Conservation (phyloP, 2,888 invertebrate species). For the Thecocarcelia acutangulata region DNA sequence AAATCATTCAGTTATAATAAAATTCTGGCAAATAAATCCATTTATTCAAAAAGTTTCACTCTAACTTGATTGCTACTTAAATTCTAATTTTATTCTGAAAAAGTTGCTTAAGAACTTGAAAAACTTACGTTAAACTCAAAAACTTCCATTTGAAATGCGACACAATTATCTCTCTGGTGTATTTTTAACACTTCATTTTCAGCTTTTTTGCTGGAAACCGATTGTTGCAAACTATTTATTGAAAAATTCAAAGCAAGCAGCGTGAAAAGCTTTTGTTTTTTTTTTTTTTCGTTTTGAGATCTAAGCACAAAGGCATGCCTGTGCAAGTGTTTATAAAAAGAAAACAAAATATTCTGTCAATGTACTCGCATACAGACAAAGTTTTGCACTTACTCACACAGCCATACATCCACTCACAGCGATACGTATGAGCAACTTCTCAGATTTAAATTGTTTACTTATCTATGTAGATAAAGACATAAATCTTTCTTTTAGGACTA, state of each 20-base stretch:
- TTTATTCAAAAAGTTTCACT: no score
- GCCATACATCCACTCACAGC: background rate
- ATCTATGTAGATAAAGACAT: slow-evolving; percentile 14
- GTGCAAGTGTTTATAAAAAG: background rate
- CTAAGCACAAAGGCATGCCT: no score
- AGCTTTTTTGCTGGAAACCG: background rate
- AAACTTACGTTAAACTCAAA: no score
- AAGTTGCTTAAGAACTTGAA: background rate
- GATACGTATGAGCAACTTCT: background rate
- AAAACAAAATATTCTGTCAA: background rate
- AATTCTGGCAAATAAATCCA: no score
- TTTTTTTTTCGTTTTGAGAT: background rate
- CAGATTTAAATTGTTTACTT: background rate
- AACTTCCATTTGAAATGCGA: no score
- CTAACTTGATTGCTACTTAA: no score
- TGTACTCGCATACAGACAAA: background rate
- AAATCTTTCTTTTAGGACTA: slow-evolving; percentile 55
- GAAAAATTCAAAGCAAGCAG: slow-evolving; percentile 63
- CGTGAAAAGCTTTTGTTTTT: slow-evolving; percentile 54
- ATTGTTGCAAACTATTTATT: slow-evolving; percentile 14
- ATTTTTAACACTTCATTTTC: background rate
- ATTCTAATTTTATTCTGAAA: no score
- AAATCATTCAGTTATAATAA: no score
- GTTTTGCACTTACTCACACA: background rate
- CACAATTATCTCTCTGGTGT: no score